Conservation (phyloP, 2,797 vertebrate genomes). For the Moxostoma hubbsi region DNA sequence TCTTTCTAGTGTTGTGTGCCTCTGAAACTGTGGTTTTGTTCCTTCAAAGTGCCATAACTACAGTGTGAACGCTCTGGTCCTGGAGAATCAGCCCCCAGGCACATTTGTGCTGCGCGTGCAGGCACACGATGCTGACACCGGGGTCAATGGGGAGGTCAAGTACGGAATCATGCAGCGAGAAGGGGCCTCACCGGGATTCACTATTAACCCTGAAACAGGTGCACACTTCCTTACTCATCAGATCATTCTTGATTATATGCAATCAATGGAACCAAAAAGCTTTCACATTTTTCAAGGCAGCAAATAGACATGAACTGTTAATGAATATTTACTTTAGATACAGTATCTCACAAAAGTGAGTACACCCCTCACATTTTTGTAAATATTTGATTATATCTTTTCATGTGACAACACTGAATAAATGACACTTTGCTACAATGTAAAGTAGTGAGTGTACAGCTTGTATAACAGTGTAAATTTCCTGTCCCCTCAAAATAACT, state of each 20-base stretch:
- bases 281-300: background rate
- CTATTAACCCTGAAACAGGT: conserved; percentile 85
- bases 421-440: too few species aligned
- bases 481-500: too few species aligned
- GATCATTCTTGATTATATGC: background rate
- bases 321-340: background rate
- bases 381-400: too few species aligned
- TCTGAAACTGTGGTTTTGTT: conserved; percentile 34
- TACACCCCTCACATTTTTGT: too few species aligned
- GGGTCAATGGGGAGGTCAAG: conserved; percentile 86
- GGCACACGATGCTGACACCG: conserved; percentile 85
- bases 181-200: conserved; percentile 79
- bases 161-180: conserved; percentile 89
- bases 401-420: too few species aligned
- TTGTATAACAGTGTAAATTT: too few species aligned
- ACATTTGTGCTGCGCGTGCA: conserved; percentile 81
- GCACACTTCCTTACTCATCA: conserved; percentile 15
- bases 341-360: too few species aligned
- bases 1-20: background rate
- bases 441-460: too few species aligned
- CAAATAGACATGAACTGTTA: background rate
- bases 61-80: conserved; percentile 80
- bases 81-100: conserved; percentile 87
- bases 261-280: background rate
- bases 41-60: conserved; percentile 84